A percentile compares a stretch with the other conserved stretches of the same genome.
Evolutionary conservation across 2,797 vertebrate genomes (phyloP).

Genomic region (Oreortyx pictus): DNA sequence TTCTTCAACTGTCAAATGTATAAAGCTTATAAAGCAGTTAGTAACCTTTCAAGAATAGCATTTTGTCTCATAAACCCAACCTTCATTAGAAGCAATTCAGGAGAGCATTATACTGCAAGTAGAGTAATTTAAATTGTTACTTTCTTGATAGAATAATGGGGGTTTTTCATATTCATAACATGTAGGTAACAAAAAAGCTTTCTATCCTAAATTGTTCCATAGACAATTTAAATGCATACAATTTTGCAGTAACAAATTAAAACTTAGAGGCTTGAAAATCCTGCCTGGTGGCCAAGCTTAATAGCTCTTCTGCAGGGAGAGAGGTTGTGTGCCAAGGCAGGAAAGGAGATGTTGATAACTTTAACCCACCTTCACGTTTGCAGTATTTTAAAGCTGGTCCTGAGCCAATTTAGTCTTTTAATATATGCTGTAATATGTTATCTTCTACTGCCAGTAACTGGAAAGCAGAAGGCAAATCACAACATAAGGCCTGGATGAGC

Average conservation of each 20-base stretch:
- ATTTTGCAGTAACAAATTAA: slow-evolving; percentile 37
- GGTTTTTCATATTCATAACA: slow-evolving; percentile 64
- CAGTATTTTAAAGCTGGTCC: not conserved
- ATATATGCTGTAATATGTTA: not conserved
- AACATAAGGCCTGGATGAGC: not conserved
- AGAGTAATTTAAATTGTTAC: slow-evolving; percentile 66
- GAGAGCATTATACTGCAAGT: slow-evolving; percentile 40
- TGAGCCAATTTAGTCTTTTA: not conserved
- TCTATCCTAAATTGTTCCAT: not conserved
- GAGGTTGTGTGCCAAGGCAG: not conserved
- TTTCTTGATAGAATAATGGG: slow-evolving; percentile 45
- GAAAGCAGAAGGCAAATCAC: not conserved
- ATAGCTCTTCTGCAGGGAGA: not conserved
- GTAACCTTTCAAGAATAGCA: slow-evolving; percentile 59
- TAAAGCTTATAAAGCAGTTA: slow-evolving; percentile 62
- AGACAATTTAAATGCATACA: slow-evolving; percentile 23
- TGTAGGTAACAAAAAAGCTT: slow-evolving; percentile 41
- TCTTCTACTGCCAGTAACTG: not conserved
- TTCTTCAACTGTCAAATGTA: slow-evolving; percentile 63
- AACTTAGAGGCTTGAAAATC: not conserved
- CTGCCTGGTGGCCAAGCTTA: not conserved
- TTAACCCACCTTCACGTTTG: not conserved
- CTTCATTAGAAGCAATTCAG: slow-evolving; percentile 67
- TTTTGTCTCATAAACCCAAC: slow-evolving; percentile 51
- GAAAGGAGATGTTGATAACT: not conserved